Conservation (phyloP, 2,888 invertebrate genomes). For the Dryocosmus kuriphilus region DNA sequence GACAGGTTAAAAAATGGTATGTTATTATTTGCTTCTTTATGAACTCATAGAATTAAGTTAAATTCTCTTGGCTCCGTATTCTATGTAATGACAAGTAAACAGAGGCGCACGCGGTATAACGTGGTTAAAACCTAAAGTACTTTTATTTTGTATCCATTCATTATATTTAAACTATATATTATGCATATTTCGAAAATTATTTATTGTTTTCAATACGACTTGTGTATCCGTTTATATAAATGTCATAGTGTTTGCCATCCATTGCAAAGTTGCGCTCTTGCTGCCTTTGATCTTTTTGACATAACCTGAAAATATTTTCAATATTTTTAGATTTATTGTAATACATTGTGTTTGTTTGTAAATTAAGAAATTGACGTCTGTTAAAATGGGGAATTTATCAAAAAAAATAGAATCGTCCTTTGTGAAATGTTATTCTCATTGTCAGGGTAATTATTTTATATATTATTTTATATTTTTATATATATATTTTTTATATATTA, state of each 20-base stretch:
- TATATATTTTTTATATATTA: too few species aligned
- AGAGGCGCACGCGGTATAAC: neutral
- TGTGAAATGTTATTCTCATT: too few species aligned
- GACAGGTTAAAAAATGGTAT: slow-evolving; percentile 1
- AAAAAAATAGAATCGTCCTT: too few species aligned
- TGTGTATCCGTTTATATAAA: neutral
- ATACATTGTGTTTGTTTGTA: too few species aligned
- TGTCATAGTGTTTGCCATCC: neutral
- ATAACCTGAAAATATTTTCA: neutral
- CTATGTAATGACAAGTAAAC: slow-evolving; percentile 21
- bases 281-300: neutral
- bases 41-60: neutral
- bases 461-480: too few species aligned
- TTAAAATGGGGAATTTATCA: too few species aligned
- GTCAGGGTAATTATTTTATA: too few species aligned
- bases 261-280: neutral
- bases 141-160: neutral
- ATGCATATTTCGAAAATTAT: neutral
- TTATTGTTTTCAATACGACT: neutral
- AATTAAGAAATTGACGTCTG: too few species aligned
- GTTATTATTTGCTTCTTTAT: neutral
- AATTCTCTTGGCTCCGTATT: neutral
- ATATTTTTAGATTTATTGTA: neutral
- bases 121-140: neutral
- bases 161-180: neutral